Evolutionary conservation across 2,888 invertebrate species (phyloP), one percentile per base, ranked within the genome.

Genomic region (Argyra leucocephala): DNA sequence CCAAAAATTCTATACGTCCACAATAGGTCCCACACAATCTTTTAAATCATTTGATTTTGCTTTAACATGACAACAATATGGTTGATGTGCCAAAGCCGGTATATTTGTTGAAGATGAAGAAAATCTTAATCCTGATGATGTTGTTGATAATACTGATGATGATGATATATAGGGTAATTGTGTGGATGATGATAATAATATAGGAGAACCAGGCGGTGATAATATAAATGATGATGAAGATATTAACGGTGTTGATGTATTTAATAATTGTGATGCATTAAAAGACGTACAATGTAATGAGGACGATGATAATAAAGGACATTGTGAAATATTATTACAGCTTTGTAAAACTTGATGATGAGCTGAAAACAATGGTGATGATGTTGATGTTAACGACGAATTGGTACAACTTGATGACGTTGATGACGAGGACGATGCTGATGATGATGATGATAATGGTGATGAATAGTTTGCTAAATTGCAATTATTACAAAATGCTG

Each of bases 1-100:
- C 67, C 59, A 65, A 64, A 24, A 64, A 37, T 69, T 61, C 70
- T 72, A 72, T 66, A 72, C 72, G 65, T 70, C 69, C 64, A 67
- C 69, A 36, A 71, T 68, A 62, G 72, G 72, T 68, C 72, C 72
- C 60, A 68, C 67, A 65, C 70, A 71, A 63, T 70, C 69, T 64
- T 70, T 70, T 10, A 69, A 65, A 65, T 71, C 71, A 67, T 65
- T 64, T 60, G 67, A 66, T 66, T 72, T 71, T 7, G 72, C 72
- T 66, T 72, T 72, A 58, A 72, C 68, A 66, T 70, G 71, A 66
- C 69, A 71, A 63, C 69, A 71, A 57, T 69, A 66, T 21, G 69
- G 66, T 57, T 64, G 15, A 15, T 64, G 37, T 7, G 65, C 63
- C 15, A 63, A 62, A 37, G 66, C 57, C 63, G 6, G 22, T 7